Evolutionary conservation across 2,113 vertebrate species (phyloP), one percentile per base, ranked within the genome.

Genomic region (Mesocricetus auratus): DNA sequence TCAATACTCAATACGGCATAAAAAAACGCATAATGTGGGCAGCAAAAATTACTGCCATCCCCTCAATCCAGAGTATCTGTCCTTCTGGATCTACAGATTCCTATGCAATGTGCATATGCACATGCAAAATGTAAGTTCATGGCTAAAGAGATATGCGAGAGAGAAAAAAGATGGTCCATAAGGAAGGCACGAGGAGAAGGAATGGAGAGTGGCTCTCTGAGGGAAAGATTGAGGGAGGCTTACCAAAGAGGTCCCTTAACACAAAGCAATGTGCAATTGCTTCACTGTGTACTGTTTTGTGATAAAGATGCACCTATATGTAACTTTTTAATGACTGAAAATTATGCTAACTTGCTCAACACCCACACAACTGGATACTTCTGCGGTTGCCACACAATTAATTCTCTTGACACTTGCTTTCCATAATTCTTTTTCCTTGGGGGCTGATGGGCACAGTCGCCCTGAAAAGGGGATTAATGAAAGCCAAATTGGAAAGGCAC

Each of bases 51-150:
- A 45, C 16, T 11, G 9, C 2, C 15, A 2, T 7, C 1, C 4
- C 12, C 39, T 1, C 62, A 2, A 2, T 7, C 17, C 39, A 36
- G 47, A 5, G 1, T 0, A 6, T 21, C 58, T 24, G 17, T 69
- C 45, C 31, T 1, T 42, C 10, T 19, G 45, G 74, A 21, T 4
- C 29, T 8, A 1, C 1, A 90, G 71, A 50, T 21, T 81, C 39
- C 29, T 17, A 45, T 19, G 13, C 81, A 45, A 3, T 64, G 58
- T 42, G n/a, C 8, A 19, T 45, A 19, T 0, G 10, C 4, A 12
- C 60, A 66, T 47, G 29, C 7, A 11, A 2, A 31, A 31, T 45
- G 7, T 62, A 62, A 42, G 56, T 83, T 83, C 13, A 16, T 62
- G 81, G 58, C 24, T 42, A 42, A 64, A 85, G 58, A 85, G 39